phyloP scores from a whole-genome alignment of 2,797 vertebrate species.

The Crypturellus tataupa region DNA sequence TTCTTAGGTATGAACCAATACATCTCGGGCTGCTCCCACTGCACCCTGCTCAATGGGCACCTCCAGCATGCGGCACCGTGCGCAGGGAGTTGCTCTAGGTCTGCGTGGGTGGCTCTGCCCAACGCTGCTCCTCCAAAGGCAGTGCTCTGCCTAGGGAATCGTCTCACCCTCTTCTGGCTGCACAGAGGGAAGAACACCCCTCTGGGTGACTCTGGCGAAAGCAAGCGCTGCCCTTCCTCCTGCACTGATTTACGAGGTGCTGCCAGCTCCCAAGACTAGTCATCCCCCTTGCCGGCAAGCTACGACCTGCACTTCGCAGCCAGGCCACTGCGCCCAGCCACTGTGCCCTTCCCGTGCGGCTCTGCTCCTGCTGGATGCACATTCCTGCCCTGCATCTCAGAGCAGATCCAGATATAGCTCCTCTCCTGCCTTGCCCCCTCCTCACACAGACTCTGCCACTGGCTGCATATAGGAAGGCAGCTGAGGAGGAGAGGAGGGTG shows the following conservation, averaged over 20 bases:
- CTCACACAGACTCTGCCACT: no score
- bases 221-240: not conserved
- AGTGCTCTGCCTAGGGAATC: not conserved
- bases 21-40: no score
- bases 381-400: not conserved
- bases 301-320: no score
- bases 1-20: not conserved
- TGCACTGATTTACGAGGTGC: not conserved
- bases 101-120: fast-evolving
- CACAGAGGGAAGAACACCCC: not conserved
- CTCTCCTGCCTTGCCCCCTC: no score
- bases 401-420: not conserved
- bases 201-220: not conserved
- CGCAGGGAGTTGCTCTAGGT: no score
- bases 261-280: no score
- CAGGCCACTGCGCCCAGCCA: not conserved
- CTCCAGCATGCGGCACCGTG: no score
- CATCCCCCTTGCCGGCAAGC: no score
- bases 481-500: not conserved
- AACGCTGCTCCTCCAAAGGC: no score
- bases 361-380: not conserved
- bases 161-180: not conserved
- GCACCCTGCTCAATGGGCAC: no score
- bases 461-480: not conserved
- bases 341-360: not conserved